Evolutionary conservation across 2,888 invertebrate species (phyloP), one percentile per base, ranked within the genome.

Genomic region (Chloromyia formosa): DNA sequence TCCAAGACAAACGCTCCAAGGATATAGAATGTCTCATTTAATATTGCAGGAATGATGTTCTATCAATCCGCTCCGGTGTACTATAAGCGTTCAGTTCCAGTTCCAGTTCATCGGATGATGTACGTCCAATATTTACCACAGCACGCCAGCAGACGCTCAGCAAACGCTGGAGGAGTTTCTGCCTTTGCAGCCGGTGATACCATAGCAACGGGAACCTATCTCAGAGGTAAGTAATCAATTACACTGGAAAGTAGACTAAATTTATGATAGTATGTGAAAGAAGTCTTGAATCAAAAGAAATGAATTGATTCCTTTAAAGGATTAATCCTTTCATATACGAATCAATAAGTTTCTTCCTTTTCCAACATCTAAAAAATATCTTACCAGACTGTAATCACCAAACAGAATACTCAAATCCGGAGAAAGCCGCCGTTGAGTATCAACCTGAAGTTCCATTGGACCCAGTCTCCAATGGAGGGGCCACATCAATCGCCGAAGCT

Each of bases 101-200:
- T 54, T n/a, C 35, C 64, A 42, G 7, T 35, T 35, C 80, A 82
- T 78, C 82, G 83, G 82, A 84, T 84, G 77, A 82, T 85, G 81
- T 83, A 84, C 74, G 83, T 85, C 54, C 80, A 80, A 61, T 78
- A 79, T 68, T 83, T 82, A 53, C 83, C 83, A 75, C 84, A 84
- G 22, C 80, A 82, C 62, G 78, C 79, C 75, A 81, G 81, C 75
- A 83, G 82, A 16, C 83, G 84, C 71, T 83, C 84, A 68, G 81
- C 83, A 27, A 82, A 82, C 77, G 83, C 80, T 14, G 83, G 79
- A 75, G 75, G 77, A 16, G 79, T 84, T 71, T 81, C 83, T 64
- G 84, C 84, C n/a, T 81, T 83, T 71, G 85, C 84, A n/a, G 81
- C 84, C 76, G 85, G 84, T 7, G 83, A 84, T 61, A 80, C 82